These are phyloP conservation scores for Nasonia oneida DNA, from an alignment of 2,888 invertebrate species.

Conservation along the genomic window DNA sequence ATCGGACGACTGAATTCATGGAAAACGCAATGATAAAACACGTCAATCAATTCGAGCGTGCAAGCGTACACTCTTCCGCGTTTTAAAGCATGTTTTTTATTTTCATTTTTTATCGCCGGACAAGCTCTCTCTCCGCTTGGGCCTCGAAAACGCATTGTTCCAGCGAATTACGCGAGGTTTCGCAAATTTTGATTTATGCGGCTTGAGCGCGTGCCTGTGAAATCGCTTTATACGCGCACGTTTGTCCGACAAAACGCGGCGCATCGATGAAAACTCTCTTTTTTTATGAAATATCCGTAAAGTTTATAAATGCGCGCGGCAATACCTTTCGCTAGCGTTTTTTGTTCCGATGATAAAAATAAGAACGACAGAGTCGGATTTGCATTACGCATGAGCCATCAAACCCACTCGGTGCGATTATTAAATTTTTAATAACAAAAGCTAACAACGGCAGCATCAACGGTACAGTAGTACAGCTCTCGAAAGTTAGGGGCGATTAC, in stretches of 20 bases:
- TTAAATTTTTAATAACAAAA: slow-evolving; percentile 15
- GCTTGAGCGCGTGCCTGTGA: slow-evolving; percentile 55
- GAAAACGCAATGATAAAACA: slow-evolving; percentile 44
- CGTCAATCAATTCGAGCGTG: slow-evolving; percentile 52
- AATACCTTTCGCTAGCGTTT: slow-evolving; percentile 26
- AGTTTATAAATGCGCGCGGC: slow-evolving; percentile 16
- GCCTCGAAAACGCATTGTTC: slow-evolving; percentile 52
- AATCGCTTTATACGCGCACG: slow-evolving; percentile 41
- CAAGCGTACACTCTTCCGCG: slow-evolving; percentile 39
- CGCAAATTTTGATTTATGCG: slow-evolving; percentile 57
- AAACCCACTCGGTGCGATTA: neutral
- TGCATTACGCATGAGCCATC: neutral
- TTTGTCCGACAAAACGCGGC: slow-evolving; percentile 11
- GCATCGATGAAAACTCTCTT: slow-evolving; percentile 32
- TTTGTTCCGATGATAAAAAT: slow-evolving; percentile 3
- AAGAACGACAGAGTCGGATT: neutral
- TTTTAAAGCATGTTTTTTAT: slow-evolving; percentile 38
- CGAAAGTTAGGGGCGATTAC: neutral
- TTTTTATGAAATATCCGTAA: slow-evolving; percentile 23
- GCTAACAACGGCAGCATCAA: neutral
- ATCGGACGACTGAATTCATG: slow-evolving; percentile 29
- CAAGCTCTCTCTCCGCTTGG: neutral
- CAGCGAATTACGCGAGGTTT: slow-evolving; percentile 50
- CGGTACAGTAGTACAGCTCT: neutral
- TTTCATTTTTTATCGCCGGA: slow-evolving; percentile 43